Base-by-base conservation (phyloP, 2,888 invertebrate species). In the Diarsia dahlii region DNA sequence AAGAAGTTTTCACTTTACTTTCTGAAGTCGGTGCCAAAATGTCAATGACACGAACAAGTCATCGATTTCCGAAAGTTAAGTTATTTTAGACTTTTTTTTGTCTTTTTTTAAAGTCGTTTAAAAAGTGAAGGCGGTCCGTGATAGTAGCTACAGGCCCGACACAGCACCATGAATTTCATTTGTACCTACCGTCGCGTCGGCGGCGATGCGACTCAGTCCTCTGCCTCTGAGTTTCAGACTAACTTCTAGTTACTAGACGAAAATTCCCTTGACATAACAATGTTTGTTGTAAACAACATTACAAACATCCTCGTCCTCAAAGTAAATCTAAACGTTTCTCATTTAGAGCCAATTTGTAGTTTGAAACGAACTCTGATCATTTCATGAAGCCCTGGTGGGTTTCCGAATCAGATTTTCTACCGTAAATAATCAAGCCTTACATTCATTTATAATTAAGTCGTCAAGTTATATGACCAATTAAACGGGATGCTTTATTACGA, bases 401-500 rank as follows among this genome's bases (percentile, higher is more conserved):
- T 71, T 58, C 10, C n/a, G 34, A 75, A 85, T 73, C 23, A 45
- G 18, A 73, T 75, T 82, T 77, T 68, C 63, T 69, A 58, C 28
- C 48, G 28, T 73, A 54, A 13, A 56, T 64, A 74, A 76, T 64
- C 34, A 83, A 80, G 39, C 60, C 45, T 64, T 63, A 74, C 50
- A 74, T 70, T 68, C 63, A 58, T 52, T 46, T 72, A 74, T 70
- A 82, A 81, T 82, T 67, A 52, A 72, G n/a, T 71, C n/a, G 60
- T 81, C 70, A 64, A 73, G 65, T 79, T 74, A 73, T 78, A 70
- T 70, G n/a, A 60, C 39, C 69, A 75, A 71, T 72, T 73, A 71
- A 50, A 69, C 46, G 10, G 45, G 45, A 74, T 48, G 39, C 66
- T 58, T 68, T 52, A 58, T 79, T 67, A 72, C 62, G 66, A 50